Conservation (phyloP, 1,140 invertebrate genomes). For the Physella acuta region DNA sequence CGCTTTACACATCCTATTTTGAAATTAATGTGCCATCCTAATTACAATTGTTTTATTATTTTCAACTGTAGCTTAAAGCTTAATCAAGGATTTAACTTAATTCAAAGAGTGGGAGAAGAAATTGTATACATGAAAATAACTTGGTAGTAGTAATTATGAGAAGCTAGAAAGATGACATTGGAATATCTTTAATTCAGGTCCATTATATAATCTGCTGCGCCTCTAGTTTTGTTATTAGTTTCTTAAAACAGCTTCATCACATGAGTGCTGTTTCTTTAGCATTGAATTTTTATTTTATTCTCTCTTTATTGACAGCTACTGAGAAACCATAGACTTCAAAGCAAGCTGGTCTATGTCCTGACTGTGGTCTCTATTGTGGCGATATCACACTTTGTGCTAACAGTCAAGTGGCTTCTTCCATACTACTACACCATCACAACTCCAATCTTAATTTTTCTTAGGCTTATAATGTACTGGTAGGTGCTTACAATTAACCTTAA, state of each 20-base stretch:
- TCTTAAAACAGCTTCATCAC: no score
- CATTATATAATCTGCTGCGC: background rate
- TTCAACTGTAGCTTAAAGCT: no score
- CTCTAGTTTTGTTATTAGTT: no score
- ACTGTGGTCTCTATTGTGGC: slow-evolving; percentile 37
- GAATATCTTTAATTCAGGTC: background rate
- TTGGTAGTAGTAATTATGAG: no score
- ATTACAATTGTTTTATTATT: background rate
- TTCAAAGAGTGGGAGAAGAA: no score
- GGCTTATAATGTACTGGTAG: slow-evolving; percentile 48
- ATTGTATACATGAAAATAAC: no score
- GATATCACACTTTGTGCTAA: slow-evolving; percentile 37
- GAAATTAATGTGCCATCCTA: no score
- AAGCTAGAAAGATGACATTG: background rate
- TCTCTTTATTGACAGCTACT: slow-evolving; percentile 22
- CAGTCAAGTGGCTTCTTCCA: slow-evolving; percentile 45
- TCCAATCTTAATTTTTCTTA: slow-evolving; percentile 39
- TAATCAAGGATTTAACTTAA: no score
- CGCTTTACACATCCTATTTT: no score
- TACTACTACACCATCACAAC: slow-evolving; percentile 40
- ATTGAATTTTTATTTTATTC: no score
- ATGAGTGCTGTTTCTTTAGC: no score
- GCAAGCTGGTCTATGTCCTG: slow-evolving; percentile 45
- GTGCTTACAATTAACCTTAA: slow-evolving; percentile 19
- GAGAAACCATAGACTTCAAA: slow-evolving; percentile 31